A percentile compares a stretch with the other conserved stretches of the same genome.
phyloP scores from a whole-genome alignment of 2,797 vertebrate species.

The Adrianichthys oophorus region DNA sequence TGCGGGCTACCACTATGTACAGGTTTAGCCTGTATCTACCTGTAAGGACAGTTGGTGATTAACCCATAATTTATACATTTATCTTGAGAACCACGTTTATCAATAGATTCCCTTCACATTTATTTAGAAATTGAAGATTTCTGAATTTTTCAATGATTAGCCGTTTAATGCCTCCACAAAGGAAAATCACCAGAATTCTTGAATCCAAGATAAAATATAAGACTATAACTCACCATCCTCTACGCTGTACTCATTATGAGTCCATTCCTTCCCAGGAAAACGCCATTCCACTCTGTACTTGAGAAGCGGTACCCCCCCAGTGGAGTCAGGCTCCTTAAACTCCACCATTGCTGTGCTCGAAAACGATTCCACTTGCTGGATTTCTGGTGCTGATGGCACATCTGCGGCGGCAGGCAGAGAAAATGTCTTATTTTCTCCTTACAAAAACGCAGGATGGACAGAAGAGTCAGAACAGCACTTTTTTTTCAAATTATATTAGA shows the following conservation, averaged over 20 bases:
- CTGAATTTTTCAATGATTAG: too few relatives aligned
- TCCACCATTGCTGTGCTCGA: conserved; percentile 90
- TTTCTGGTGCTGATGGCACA: conserved; percentile 89
- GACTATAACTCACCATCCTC: conserved; percentile 81
- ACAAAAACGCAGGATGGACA: background rate
- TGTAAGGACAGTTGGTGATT: too few relatives aligned
- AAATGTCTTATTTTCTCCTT: background rate
- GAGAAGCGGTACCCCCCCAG: conserved; percentile 90
- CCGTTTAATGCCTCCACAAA: too few relatives aligned
- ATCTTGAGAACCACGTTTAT: too few relatives aligned
- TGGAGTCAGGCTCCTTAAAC: conserved; percentile 89
- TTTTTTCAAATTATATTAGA: background rate
- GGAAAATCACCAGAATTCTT: background rate
- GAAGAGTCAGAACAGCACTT: background rate
- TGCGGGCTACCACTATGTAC: too few relatives aligned
- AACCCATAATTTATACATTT: too few relatives aligned
- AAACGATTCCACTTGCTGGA: conserved; percentile 87
- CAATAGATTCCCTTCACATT: too few relatives aligned
- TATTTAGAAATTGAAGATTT: too few relatives aligned
- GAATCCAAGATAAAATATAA: too few relatives aligned
- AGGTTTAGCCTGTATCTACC: too few relatives aligned
- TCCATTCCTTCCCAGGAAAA: conserved; percentile 81
- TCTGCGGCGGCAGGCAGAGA: conserved; percentile 69
- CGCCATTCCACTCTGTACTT: conserved; percentile 92
- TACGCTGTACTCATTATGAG: conserved; percentile 77